Evolutionary conservation across 64 coral and sea anemone genomes (phyloP).

Genomic region (Pachyseris speciosa): DNA sequence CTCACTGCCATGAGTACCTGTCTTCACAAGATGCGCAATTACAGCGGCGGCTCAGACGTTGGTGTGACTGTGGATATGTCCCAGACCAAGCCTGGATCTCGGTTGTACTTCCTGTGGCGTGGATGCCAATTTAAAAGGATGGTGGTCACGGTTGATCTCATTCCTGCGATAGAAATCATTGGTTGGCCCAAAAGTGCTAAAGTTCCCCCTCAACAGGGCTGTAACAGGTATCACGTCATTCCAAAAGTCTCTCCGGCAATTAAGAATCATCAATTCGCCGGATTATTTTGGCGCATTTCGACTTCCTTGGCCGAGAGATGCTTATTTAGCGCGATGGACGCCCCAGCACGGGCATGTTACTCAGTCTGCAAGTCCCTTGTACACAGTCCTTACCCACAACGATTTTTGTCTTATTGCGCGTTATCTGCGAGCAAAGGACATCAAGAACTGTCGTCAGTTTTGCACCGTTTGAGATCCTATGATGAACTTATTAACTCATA

Average conservation of each 20-base stretch:
- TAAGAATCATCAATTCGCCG: background rate
- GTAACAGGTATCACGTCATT: conserved; percentile 42
- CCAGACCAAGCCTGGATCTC: conserved; percentile 60
- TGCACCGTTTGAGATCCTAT: conserved; percentile 19
- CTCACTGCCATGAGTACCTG: conserved; percentile 48
- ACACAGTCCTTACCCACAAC: background rate
- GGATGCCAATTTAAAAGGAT: conserved; percentile 57
- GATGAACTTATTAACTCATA: conserved; percentile 59
- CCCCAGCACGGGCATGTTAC: conserved; percentile 32
- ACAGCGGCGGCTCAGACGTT: background rate
- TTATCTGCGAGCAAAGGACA: conserved; percentile 4
- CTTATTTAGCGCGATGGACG: conserved; percentile 21
- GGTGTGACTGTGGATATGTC: conserved; percentile 73
- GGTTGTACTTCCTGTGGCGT: conserved; percentile 66
- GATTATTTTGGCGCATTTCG: conserved; percentile 65
- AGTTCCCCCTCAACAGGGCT: background rate
- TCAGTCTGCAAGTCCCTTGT: conserved; percentile 58
- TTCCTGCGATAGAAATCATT: conserved; percentile 48
- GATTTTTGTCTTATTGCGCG: background rate
- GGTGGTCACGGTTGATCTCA: conserved; percentile 58
- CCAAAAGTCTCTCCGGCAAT: conserved; percentile 54
- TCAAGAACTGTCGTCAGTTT: background rate
- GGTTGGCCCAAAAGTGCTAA: conserved; percentile 52
- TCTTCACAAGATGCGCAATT: conserved; percentile 63
- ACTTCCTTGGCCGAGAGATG: conserved; percentile 63